Percentiles rank a stretch among this genome's conserved stretches.
These are phyloP conservation scores for Vesta saturnalis DNA, from an alignment of 2,888 invertebrate genomes.

Conservation along the genomic window DNA sequence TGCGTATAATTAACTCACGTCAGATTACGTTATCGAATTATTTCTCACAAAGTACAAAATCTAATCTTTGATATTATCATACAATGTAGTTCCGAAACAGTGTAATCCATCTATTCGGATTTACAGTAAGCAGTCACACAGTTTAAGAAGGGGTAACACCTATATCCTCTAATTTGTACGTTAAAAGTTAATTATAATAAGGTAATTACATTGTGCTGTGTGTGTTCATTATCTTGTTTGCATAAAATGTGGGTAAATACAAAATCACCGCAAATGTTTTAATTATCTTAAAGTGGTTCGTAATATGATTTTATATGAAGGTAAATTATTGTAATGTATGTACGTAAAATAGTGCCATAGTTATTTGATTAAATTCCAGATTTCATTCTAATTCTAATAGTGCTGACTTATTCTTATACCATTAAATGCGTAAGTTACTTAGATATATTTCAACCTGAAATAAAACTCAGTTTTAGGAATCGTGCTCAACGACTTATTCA, in stretches of 20 bases:
- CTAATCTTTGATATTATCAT: no score
- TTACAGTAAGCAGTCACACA: no score
- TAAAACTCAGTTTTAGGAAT: not conserved
- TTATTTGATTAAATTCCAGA: not conserved
- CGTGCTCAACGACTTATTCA: constrained; percentile 1
- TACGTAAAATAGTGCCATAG: not conserved
- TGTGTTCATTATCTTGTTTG: constrained; percentile 29
- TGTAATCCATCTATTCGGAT: no score
- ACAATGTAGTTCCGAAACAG: no score
- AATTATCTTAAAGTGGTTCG: constrained; percentile 18
- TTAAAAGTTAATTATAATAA: not conserved
- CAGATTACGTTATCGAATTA: not conserved
- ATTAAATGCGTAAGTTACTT: not conserved
- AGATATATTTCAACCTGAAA: not conserved
- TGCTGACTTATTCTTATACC: not conserved
- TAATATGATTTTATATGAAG: constrained; percentile 24
- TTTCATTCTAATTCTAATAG: not conserved
- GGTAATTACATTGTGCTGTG: not conserved
- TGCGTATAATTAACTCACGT: not conserved
- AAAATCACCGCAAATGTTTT: constrained; percentile 19
- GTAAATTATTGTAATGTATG: constrained; percentile 16
- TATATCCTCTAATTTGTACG: not conserved
- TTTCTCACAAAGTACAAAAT: not conserved
- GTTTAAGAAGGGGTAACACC: not conserved
- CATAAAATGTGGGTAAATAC: constrained; percentile 20